Evolutionary conservation across 1,140 invertebrate species (phyloP).

Genomic region (Bombus ignitus): DNA sequence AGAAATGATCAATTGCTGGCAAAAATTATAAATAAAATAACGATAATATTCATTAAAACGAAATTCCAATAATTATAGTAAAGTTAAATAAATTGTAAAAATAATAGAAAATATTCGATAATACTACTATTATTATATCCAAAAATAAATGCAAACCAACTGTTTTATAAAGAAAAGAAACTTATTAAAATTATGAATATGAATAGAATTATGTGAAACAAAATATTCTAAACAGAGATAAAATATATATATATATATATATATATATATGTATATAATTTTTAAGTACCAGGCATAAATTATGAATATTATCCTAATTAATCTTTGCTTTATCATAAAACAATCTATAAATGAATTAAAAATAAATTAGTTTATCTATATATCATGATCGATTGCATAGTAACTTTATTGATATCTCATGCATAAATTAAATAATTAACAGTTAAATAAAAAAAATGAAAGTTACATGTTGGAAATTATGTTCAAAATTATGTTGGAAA

Average conservation of each 20-base stretch:
- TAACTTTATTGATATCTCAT: background rate
- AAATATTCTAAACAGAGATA: background rate
- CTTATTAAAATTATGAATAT: background rate
- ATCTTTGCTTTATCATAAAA: background rate
- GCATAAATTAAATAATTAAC: background rate
- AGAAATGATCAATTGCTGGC: conserved; percentile 14
- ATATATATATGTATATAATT: background rate
- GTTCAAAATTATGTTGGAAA: too few relatives aligned
- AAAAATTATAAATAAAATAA: conserved; percentile 5
- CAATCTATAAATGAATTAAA: background rate
- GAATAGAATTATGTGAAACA: background rate
- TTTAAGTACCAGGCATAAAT: background rate
- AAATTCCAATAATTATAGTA: background rate
- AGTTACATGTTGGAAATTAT: background rate
- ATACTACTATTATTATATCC: background rate
- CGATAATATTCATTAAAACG: background rate
- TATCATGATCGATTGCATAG: background rate
- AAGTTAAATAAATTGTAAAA: background rate
- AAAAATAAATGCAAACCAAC: background rate
- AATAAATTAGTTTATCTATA: background rate
- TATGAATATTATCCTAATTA: background rate
- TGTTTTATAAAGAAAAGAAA: background rate
- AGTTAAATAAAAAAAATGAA: background rate
- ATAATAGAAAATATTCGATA: background rate
- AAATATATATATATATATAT: too few relatives aligned